These are phyloP conservation scores for Protonemura montana DNA, from an alignment of 2,888 invertebrate genomes.

Conservation along the genomic window DNA sequence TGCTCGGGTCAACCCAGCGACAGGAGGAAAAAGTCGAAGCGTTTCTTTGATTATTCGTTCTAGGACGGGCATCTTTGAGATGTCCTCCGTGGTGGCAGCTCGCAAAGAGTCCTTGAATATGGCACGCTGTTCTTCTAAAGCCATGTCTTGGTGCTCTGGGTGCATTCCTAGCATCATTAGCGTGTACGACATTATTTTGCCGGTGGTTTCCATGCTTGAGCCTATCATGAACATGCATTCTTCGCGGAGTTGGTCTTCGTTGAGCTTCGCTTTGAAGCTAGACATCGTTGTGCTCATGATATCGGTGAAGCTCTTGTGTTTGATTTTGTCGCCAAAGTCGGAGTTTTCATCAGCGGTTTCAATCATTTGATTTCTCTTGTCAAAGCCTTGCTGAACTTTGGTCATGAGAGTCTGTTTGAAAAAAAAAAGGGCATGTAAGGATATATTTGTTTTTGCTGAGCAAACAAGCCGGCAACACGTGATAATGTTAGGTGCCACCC, in stretches of 20 bases:
- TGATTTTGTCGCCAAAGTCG: not conserved
- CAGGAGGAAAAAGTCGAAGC: constrained; percentile 48
- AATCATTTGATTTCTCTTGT: not conserved
- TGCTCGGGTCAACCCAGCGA: constrained; percentile 43
- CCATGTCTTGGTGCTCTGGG: constrained; percentile 48
- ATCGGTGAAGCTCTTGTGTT: constrained; percentile 37
- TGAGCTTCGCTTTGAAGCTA: constrained; percentile 31
- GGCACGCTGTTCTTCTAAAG: constrained; percentile 41
- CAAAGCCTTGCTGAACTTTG: constrained; percentile 25
- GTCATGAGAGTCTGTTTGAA: not conserved
- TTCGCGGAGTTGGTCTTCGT: constrained; percentile 46
- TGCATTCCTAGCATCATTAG: constrained; percentile 49
- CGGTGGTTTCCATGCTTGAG: constrained; percentile 50
- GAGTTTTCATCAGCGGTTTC: too few relatives aligned
- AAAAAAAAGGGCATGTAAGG: too few relatives aligned
- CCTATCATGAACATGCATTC: constrained; percentile 48
- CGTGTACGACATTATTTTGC: constrained; percentile 39
- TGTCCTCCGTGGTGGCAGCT: constrained; percentile 47
- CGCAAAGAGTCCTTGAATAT: constrained; percentile 45
- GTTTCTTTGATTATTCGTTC: constrained; percentile 51
- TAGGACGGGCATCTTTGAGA: constrained; percentile 48
- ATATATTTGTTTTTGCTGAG: too few relatives aligned
- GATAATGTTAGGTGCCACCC: too few relatives aligned
- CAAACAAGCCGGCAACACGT: too few relatives aligned
- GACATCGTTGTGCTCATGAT: constrained; percentile 21